phyloP scores from a whole-genome alignment of 2,113 vertebrate species.

The Fulmarus glacialis region DNA sequence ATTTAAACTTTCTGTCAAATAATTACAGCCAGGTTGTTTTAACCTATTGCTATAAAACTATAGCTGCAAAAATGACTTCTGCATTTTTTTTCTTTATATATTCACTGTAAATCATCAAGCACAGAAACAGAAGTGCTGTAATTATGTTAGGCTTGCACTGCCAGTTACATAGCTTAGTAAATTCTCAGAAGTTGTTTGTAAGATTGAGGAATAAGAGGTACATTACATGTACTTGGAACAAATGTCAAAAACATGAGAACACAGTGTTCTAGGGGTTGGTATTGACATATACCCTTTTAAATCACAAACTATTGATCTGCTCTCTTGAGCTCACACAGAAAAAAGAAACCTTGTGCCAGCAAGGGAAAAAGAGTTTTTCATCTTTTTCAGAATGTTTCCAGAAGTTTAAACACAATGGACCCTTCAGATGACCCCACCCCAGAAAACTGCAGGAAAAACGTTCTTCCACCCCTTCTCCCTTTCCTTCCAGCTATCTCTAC shows the following conservation, averaged over 20 bases:
- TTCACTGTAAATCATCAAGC: not conserved
- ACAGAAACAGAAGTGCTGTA: not conserved
- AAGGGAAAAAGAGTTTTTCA: not conserved
- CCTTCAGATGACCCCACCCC: not conserved
- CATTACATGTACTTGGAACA: not conserved
- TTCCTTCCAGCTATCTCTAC: not conserved
- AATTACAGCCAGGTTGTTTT: not conserved
- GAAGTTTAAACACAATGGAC: not conserved
- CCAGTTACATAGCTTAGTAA: not conserved
- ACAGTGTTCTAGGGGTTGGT: not conserved
- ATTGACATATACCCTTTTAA: constrained; percentile 17
- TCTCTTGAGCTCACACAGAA: not conserved
- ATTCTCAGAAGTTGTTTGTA: not conserved
- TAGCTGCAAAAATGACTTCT: not conserved
- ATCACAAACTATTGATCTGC: not conserved
- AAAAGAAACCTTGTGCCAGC: not conserved
- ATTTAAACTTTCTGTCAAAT: not conserved
- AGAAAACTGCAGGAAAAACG: not conserved
- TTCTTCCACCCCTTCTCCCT: not conserved
- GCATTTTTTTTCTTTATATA: not conserved
- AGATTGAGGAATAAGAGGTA: not conserved
- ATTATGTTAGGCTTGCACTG: not conserved
- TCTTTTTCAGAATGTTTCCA: not conserved
- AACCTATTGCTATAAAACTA: not conserved
- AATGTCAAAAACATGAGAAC: constrained; percentile 39